Evolutionary conservation across 2,113 vertebrate species (phyloP), one percentile per base, ranked within the genome.

Genomic region (Peromyscus maniculatus): DNA sequence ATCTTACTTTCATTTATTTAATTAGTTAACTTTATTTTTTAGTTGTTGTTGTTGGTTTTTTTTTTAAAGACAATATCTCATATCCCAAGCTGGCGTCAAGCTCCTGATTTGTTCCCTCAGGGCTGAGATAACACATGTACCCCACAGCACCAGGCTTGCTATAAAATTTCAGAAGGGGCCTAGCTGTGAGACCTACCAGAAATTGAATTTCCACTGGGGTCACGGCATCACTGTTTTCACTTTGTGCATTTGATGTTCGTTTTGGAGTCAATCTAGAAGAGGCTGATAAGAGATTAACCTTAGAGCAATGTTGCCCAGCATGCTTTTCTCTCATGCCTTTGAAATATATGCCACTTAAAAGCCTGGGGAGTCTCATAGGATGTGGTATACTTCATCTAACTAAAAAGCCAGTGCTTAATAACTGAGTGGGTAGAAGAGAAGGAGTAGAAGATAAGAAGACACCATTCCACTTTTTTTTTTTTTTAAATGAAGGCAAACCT

Each of bases 391-490:
- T 72, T 78, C 15, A 80, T 52, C n/a, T 67, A 67, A 96, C 7
- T 13, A 78, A 55, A 92, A 86, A 82, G 39, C 46, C 91, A 67
- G 0, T 74, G n/a, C 77, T 96, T 96, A 57, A 84, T 59, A 82
- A 62, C 55, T 64, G 26, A 9, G 17, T 62, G 7, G 6, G 1
- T 1, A 86, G 11, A 4, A 49, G 28, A 92, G 5, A 92, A 82
- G 52, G 83, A 7, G 3, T 36, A 91, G n/a, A 93, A 89, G 74
- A 87, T 43, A 94, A 7, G 33, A 5, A 43, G 11, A 79, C 57
- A 26, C 1, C 43, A 52, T 75, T 80, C 84, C 10, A 52, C 13
- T 49, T 93, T 82, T 57, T 93, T 49, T 93, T 82, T 57, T 93
- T 82, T 57, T 55, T 36, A 31, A 94, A 15, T 69, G 62, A 92